Conservation (phyloP, 2,797 vertebrate species). For the Enteromius fasciolatus region DNA sequence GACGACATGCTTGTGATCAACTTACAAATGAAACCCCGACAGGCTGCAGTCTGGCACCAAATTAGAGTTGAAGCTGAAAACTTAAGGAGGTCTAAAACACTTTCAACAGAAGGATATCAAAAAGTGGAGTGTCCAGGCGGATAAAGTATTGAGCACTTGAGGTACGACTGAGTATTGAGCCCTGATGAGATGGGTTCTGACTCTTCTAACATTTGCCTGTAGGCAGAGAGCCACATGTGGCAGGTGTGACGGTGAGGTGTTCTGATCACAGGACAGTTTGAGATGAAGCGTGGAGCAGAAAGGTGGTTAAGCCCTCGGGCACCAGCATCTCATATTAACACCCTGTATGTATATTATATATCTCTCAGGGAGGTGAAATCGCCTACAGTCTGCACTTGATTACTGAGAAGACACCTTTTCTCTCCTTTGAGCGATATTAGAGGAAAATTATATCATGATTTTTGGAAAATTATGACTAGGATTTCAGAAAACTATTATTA, state of each 20-base stretch:
- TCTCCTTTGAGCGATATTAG: not conserved
- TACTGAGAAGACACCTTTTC: not conserved
- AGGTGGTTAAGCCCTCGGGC: not conserved
- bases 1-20: constrained; percentile 9
- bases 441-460: too few species aligned
- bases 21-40: constrained; percentile 14
- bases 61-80: not conserved
- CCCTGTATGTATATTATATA: not conserved
- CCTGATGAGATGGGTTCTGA: constrained; percentile 19
- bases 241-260: constrained; percentile 30
- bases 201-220: constrained; percentile 1
- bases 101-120: not conserved
- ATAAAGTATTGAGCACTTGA: not conserved
- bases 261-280: constrained; percentile 29
- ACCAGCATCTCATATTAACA: not conserved
- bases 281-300: not conserved
- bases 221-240: constrained; percentile 10
- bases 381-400: not conserved
- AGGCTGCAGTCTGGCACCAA: constrained; percentile 15
- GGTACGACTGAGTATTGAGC: not conserved
- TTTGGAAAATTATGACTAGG: too few species aligned
- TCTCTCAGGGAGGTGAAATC: not conserved
- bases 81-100: not conserved
- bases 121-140: not conserved
- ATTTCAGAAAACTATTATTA: not conserved